These are phyloP conservation scores for Drosophila emarginata DNA, from an alignment of 2,888 invertebrate species.

Conservation along the genomic window DNA sequence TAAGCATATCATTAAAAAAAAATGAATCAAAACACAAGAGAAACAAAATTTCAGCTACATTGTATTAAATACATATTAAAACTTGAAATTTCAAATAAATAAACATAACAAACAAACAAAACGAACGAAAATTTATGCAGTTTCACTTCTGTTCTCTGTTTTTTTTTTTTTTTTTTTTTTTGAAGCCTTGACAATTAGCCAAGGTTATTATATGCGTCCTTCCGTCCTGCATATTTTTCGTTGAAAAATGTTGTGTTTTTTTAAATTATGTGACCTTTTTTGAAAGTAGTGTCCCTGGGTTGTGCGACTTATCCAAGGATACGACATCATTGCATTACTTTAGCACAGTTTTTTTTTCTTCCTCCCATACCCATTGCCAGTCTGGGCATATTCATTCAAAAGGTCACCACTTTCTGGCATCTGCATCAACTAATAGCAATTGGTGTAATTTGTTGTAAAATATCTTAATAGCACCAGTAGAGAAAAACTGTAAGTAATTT, in stretches of 20 bases:
- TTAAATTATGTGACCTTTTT: conserved; percentile 51
- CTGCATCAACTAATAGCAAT: too few species aligned
- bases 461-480: too few species aligned
- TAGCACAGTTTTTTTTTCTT: background rate
- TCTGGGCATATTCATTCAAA: background rate
- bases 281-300: conserved; percentile 1
- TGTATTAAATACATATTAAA: conserved; percentile 55
- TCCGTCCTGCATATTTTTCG: conserved; percentile 39
- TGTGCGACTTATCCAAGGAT: background rate
- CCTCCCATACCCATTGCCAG: background rate
- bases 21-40: background rate
- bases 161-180: background rate
- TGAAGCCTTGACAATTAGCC: conserved; percentile 29
- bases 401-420: too few species aligned
- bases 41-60: conserved; percentile 53
- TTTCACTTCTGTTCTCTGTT: background rate
- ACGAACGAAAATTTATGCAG: conserved; percentile 2
- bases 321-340: conserved; percentile 7
- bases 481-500: background rate
- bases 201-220: conserved; percentile 33
- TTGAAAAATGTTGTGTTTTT: conserved; percentile 23
- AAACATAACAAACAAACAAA: conserved; percentile 34
- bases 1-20: conserved; percentile 61
- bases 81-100: conserved; percentile 63
- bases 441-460: too few species aligned